Conservation (phyloP, 2,888 invertebrate species). For the Sinelater perroti region DNA sequence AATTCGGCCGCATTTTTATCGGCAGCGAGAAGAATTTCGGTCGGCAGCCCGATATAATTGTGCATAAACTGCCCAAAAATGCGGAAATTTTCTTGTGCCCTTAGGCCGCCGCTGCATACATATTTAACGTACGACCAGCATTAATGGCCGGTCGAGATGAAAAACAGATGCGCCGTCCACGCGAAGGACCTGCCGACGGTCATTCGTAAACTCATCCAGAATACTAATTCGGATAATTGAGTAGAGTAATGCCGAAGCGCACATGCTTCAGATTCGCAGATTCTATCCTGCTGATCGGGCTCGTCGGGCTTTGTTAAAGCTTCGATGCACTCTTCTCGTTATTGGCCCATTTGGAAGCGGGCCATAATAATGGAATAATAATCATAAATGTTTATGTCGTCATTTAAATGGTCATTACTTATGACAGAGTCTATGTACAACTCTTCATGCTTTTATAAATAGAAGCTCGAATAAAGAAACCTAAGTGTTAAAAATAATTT, state of each 20-base stretch:
- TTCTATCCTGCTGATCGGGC: background rate
- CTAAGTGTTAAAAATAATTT: too few species aligned
- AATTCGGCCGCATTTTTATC: too few species aligned
- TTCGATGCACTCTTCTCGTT: too few species aligned
- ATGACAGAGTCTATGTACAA: too few species aligned
- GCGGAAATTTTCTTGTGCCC: conserved; percentile 6
- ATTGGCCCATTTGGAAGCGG: too few species aligned
- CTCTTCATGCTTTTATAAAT: too few species aligned
- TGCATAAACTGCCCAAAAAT: conserved; percentile 10
- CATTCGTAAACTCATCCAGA: conserved; percentile 6
- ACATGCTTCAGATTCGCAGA: background rate
- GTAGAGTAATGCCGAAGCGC: conserved; percentile 1
- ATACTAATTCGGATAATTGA: conserved; percentile 14
- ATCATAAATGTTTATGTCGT: too few species aligned
- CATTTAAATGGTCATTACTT: too few species aligned
- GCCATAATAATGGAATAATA: too few species aligned
- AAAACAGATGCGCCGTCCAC: conserved; percentile 15
- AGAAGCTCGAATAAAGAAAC: too few species aligned
- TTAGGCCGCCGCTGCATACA: background rate
- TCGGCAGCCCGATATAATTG: conserved; percentile 3
- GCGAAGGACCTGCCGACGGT: conserved; percentile 7
- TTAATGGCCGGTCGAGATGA: conserved; percentile 3
- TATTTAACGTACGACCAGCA: conserved; percentile 10
- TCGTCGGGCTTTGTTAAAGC: conserved; percentile 2
- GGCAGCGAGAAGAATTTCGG: too few species aligned